Base-by-base conservation (phyloP, 2,113 vertebrate genomes). In the Epinephelus cyanopodus region DNA sequence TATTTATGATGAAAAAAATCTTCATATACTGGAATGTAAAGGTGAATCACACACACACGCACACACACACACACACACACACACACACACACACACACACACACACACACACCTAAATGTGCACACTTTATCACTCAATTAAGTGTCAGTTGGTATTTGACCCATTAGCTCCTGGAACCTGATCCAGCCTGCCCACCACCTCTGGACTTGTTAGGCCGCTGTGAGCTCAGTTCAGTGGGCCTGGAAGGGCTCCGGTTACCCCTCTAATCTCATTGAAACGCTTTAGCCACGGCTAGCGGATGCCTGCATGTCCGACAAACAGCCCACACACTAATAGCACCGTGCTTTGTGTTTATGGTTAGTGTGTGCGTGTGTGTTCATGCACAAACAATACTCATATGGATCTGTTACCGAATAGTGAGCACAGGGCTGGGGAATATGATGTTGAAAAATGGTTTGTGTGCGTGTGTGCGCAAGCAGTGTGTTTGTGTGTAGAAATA, bases 261-360 rank as follows among this genome's bases (percentile, higher is more conserved):
- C 92, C 90, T 90, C 93, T 98, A 97, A 98, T 97, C 96, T 96
- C 94, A 96, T 97, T 97, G 94, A 87, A 94, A 81, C 82, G 93
- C 96, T 96, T 96, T 96, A 90, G 88, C 90, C 84, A 67, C 91
- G 93, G 95, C 95, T 93, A 95, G 94, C 94, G 96, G 96, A 97
- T 96, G 96, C 95, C 95, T 95, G 95, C 95, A 95, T 96, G 96
- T 96, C 95, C 94, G 94, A 96, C 96, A 96, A 96, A 96, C 96
- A 96, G 95, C 94, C 93, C 92, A 93, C 92, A 95, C 95, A 29
- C 91, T 96, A 97, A 97, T 97, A 96, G 95, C 94, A 92, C 91
- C 25, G 81, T 86, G 93, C 94, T 79, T 78, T 85, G 86, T 72
- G 85, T 90, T 89, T 89, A 85, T 79, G 85, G 76, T 89, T 69